Base-by-base conservation (phyloP, 2,888 invertebrate species). In the Nysson spinosus region DNA sequence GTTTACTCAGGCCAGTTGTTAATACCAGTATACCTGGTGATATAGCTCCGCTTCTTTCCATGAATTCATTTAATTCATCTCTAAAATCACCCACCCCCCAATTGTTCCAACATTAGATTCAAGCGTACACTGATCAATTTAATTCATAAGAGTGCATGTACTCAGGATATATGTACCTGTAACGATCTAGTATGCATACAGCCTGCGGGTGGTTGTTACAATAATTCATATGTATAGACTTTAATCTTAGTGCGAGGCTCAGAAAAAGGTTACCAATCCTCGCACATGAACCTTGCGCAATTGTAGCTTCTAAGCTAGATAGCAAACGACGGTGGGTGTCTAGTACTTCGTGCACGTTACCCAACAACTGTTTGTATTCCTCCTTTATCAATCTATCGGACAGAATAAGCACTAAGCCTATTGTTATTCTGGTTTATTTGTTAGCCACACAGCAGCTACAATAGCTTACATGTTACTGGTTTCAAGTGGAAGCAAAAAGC, bases 201-300 rank as follows among this genome's bases (percentile, higher is more conserved):
- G 98, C 98, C 87, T 93, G 92, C 0, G 99, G 99, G 90, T 99
- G 99, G 73, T 96, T 93, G 55, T 93, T 92, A 88, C 98, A 98
- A 87, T 99, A 99, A 9, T 91, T 90, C 81, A 94, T 93, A 86
- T 98, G 96, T 7, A 96, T 93, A 72, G 90, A 89, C 88, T 97
- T 96, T 75, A 96, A 91, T 82, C 91, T 91, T 14, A 95, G 92
- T 3, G 96, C 96, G 88, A 93, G 92, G 60, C 93, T 93, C 61
- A 99, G 88, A 87, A 99, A 98, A 7, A 97, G 89, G 75, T 95
- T 96, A 1, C 99, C 99, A 12, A 97, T 94, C 78, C 95, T 90
- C 86, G 97, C 96, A 69, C 95, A 94, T 4, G 90, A 88, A 2
- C 92, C 91, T 42, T 92, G 90, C 79, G 92, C 90, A 35, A 91